Evolutionary conservation across 2,113 vertebrate species (phyloP).

Genomic region (Campylomormyrus numenius): DNA sequence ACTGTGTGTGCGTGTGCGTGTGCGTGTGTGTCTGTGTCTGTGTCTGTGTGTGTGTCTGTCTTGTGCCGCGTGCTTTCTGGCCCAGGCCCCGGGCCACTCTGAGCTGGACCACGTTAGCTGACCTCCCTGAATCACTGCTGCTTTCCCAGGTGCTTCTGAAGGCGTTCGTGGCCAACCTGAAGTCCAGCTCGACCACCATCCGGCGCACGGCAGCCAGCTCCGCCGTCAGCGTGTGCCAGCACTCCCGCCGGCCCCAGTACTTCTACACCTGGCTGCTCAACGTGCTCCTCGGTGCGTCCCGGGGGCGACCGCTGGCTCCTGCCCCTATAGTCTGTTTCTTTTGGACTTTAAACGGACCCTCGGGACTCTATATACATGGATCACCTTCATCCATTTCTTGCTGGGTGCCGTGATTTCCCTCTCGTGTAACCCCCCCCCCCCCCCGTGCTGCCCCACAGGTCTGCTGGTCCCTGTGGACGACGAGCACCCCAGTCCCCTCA

Average conservation of each 20-base stretch:
- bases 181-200: constrained; percentile 83
- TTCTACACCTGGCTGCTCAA: constrained; percentile 95
- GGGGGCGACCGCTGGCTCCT: background rate
- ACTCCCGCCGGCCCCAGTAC: constrained; percentile 81
- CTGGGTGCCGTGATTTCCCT: background rate
- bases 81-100: background rate
- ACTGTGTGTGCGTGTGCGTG: too few relatives aligned
- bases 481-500: constrained; percentile 75
- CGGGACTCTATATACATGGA: background rate
- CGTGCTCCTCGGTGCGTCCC: constrained; percentile 74
- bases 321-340: background rate
- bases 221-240: constrained; percentile 83
- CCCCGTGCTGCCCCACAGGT: constrained; percentile 51
- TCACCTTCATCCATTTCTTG: background rate
- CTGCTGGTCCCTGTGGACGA: constrained; percentile 79
- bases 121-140: background rate
- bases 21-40: too few relatives aligned
- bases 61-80: background rate
- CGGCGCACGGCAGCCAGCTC: constrained; percentile 84
- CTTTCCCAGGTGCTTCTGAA: constrained; percentile 75
- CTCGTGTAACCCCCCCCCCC: background rate
- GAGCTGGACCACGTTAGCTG: background rate
- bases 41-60: background rate
- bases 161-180: constrained; percentile 86
- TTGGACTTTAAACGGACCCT: background rate